Evolutionary conservation across 2,113 vertebrate species (phyloP).

Genomic region (Carettochelys insculpta): DNA sequence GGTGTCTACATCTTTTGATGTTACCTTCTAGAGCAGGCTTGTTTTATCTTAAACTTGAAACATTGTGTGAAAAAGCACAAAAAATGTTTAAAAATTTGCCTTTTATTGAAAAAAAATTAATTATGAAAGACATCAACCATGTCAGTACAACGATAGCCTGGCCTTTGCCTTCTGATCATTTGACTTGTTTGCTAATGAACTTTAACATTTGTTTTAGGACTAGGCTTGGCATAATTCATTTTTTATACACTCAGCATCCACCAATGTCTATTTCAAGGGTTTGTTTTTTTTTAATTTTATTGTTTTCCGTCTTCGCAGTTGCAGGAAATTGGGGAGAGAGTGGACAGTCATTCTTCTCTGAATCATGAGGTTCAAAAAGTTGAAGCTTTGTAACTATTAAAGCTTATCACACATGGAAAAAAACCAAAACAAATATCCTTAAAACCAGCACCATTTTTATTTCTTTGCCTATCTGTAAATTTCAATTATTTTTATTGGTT

Average conservation of each 20-base stretch:
- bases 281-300: not conserved
- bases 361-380: not conserved
- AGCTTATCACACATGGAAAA: not conserved
- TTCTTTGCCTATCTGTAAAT: not conserved
- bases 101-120: not conserved
- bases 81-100: not conserved
- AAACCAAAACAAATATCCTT: not conserved
- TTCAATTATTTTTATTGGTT: not conserved
- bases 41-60: not conserved
- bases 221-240: not conserved
- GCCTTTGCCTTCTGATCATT: not conserved
- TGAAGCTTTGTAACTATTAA: not conserved
- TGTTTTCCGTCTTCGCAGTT: not conserved
- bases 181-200: conserved; percentile 1
- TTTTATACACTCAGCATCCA: not conserved
- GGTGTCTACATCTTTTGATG: not conserved
- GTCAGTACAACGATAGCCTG: not conserved
- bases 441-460: not conserved
- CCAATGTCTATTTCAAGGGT: not conserved
- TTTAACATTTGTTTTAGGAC: not conserved
- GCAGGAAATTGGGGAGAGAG: not conserved
- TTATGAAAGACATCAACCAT: not conserved
- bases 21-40: not conserved
- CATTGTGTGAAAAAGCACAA: not conserved
- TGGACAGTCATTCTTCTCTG: not conserved